Evolutionary conservation across 1,140 invertebrate genomes (phyloP), one percentile per base, ranked within the genome.

Genomic region (Anthonomus grandis): DNA sequence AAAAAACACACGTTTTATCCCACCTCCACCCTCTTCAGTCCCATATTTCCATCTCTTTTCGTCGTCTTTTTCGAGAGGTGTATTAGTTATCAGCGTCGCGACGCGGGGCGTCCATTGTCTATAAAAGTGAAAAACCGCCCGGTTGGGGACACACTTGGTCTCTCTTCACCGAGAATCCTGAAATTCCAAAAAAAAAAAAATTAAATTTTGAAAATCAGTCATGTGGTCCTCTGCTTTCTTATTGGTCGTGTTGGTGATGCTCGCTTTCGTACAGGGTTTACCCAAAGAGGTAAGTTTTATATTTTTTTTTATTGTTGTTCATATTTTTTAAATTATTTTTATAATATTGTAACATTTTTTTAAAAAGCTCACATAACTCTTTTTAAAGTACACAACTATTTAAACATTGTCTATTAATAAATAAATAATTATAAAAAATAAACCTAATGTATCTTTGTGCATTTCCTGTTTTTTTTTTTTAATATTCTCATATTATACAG

Each of bases 211-310:
- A 13, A 34, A 10, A 34, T 13, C 31, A 34, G 10, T 34, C 31
- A 44, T 44, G 41, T 44, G 41, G 41, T 44, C 41, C 12, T 5
- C 21, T 21, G 41, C 21, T 44, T 18, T 44, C 18, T 21, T 44
- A 12, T 18, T 39, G 15, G 17, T 44, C 18, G 41, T 44, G 21
- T 18, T 44, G 41, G 24, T 22, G 2, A 22, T 23, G 17, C 17
- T 44, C 12, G 21, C 41, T 44, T 44, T 19, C 15, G 21, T 9
- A 19, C 4, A 44, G 41, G 41, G 18, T 44, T 6, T 23, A 22
- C 3, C 41, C n/a, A 44, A 18, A 22, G 41, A 44, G 41, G 41
- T 44, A 44, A 44, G 41, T 44, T 41, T 39, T 39, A 17, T 6
- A 13, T 39, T 39, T 4, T 31, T n/a, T 9, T 41, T 41, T 41